Evolutionary conservation across 2,888 invertebrate species (phyloP).

Genomic region (Ptychoptera albimana): DNA sequence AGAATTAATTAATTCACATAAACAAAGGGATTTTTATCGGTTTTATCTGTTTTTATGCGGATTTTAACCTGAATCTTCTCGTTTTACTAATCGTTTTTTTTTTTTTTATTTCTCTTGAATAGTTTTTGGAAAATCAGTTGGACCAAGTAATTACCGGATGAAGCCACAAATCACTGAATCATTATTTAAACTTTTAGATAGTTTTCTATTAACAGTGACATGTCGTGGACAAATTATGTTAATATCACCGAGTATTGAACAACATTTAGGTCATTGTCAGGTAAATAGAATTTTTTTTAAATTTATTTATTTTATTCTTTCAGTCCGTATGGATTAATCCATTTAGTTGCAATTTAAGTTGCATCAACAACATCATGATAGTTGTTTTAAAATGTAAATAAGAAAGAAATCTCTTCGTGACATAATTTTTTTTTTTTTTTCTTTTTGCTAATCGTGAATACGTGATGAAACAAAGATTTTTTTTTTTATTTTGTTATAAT

Average conservation of each 20-base stretch:
- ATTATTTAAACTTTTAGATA: constrained; percentile 52
- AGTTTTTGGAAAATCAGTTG: constrained; percentile 40
- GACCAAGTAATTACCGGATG: constrained; percentile 25
- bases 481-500: not conserved
- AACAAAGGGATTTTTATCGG: too few relatives aligned
- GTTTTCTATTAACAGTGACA: constrained; percentile 67
- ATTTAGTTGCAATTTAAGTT: too few relatives aligned
- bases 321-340: not conserved
- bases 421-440: constrained; percentile 1
- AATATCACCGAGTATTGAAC: constrained; percentile 70
- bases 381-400: not conserved
- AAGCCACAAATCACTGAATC: constrained; percentile 35
- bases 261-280: constrained; percentile 71
- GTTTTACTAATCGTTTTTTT: constrained; percentile 1
- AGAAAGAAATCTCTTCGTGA: too few relatives aligned
- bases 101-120: constrained; percentile 9
- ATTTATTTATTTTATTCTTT: too few relatives aligned
- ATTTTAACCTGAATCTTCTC: not conserved
- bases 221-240: constrained; percentile 70
- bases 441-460: constrained; percentile 9
- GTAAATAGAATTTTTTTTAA: too few relatives aligned
- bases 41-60: not conserved
- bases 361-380: too few relatives aligned
- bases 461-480: not conserved
- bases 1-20: too few relatives aligned